A percentile compares a stretch with the other conserved stretches of the same genome.
Conservation (phyloP, 1,140 invertebrate genomes). For the Bombus haemorrhoidalis region DNA sequence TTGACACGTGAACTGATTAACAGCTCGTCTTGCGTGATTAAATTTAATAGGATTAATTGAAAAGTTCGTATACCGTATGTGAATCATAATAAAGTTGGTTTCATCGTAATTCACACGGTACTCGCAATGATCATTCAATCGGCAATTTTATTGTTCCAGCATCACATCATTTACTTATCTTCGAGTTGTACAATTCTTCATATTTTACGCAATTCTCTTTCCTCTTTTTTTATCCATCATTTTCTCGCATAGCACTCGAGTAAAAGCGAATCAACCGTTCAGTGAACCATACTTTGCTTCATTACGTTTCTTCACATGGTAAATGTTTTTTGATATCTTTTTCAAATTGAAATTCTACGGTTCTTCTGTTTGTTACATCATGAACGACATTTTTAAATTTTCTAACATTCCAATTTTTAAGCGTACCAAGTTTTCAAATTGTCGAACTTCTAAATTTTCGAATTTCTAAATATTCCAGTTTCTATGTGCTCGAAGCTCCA, state of each 20-base stretch:
- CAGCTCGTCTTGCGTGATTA: not conserved
- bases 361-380: too few relatives aligned
- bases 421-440: too few relatives aligned
- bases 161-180: not conserved
- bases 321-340: not conserved
- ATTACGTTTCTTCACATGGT: not conserved
- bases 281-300: not conserved
- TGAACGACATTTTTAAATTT: too few relatives aligned
- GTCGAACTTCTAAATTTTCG: too few relatives aligned
- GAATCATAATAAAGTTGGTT: not conserved
- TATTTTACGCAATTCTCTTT: not conserved
- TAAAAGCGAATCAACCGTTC: not conserved
- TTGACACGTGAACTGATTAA: too few relatives aligned
- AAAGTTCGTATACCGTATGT: not conserved
- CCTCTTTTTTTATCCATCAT: not conserved
- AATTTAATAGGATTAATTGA: not conserved
- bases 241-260: not conserved
- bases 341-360: too few relatives aligned
- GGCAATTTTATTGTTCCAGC: not conserved
- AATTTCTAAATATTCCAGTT: too few relatives aligned
- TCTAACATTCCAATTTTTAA: too few relatives aligned
- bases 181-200: not conserved
- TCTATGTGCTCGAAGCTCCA: too few relatives aligned
- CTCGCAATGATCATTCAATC: not conserved
- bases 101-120: not conserved